Base-by-base conservation (phyloP, 2,888 invertebrate species). In the Mesorhabditis sp. region DNA sequence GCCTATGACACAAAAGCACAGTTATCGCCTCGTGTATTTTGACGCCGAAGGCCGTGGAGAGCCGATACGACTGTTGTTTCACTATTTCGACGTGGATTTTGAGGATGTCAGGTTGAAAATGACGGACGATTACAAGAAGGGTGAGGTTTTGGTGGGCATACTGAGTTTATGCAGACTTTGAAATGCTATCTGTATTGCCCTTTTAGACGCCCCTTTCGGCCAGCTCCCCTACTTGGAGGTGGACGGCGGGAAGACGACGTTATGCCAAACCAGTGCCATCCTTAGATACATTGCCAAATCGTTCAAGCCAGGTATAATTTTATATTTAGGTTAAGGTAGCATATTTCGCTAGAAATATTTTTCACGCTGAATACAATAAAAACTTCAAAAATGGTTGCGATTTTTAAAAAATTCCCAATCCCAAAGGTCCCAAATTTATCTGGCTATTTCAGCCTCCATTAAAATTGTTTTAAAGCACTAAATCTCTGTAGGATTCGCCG, bases 261-360 rank as follows among this genome's bases (percentile, higher is more conserved):
- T 75, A 7, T 73, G 72, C 50, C 75, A 75, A 45, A 73, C 75
- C n/a, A 65, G 71, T 7, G 67, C 75, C n/a, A 73, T 75, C 28
- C 72, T 72, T 41, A 68, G 75, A n/a, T 75, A 75, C 58, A 10
- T 75, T 64, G 75, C 70, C 41, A 75, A 75, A 65, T 73, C 73
- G 2, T 43, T 75, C 15, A 63, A 75, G 28, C 73, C 75, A 15
- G 75, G 58, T 50, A 50, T n/a, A n/a, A n/a, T n/a, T n/a, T n/a
- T n/a, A n/a, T n/a, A n/a, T n/a, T n/a, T n/a, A n/a, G n/a, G n/a
- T n/a, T n/a, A n/a, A n/a, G n/a, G n/a, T n/a, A n/a, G n/a, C n/a
- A n/a, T n/a, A n/a, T n/a, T n/a, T n/a, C n/a, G n/a, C n/a, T n/a
- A n/a, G n/a, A n/a, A n/a, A n/a, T n/a, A n/a, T n/a, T n/a, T n/a